phyloP scores from a whole-genome alignment of 2,797 vertebrate species.

The Darevskia mixta region DNA sequence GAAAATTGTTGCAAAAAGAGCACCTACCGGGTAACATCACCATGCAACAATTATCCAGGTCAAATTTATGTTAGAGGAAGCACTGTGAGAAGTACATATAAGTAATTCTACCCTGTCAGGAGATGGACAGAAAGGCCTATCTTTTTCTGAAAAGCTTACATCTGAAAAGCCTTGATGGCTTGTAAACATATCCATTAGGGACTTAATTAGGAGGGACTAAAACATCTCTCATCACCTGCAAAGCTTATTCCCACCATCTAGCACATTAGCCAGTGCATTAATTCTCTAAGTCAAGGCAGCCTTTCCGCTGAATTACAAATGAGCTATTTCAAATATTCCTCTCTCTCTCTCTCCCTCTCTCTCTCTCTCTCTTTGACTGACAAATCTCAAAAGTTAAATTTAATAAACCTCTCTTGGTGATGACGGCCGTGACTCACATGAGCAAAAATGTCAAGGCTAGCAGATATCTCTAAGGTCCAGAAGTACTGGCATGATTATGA shows the following conservation, averaged over 20 bases:
- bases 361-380: background rate
- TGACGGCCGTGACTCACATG: background rate
- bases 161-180: conserved; percentile 2
- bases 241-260: conserved; percentile 5
- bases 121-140: conserved; percentile 16
- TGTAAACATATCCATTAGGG: conserved; percentile 22
- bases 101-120: background rate
- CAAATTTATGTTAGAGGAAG: conserved; percentile 11
- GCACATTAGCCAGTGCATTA: conserved; percentile 8
- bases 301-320: conserved; percentile 19
- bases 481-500: background rate
- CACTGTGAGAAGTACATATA: background rate
- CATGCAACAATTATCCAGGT: background rate
- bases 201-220: conserved; percentile 6
- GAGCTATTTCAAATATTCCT: conserved; percentile 14
- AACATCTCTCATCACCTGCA: background rate
- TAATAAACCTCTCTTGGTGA: conserved; percentile 16
- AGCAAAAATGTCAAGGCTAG: conserved; percentile 17
- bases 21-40: background rate
- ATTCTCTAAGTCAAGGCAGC: conserved; percentile 20
- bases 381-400: conserved; percentile 22
- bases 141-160: background rate
- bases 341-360: too few species aligned
- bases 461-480: conserved; percentile 5
- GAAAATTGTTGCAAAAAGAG: background rate